phyloP scores from a whole-genome alignment of 2,797 vertebrate genomes.

The Sebastes umbrosus region DNA sequence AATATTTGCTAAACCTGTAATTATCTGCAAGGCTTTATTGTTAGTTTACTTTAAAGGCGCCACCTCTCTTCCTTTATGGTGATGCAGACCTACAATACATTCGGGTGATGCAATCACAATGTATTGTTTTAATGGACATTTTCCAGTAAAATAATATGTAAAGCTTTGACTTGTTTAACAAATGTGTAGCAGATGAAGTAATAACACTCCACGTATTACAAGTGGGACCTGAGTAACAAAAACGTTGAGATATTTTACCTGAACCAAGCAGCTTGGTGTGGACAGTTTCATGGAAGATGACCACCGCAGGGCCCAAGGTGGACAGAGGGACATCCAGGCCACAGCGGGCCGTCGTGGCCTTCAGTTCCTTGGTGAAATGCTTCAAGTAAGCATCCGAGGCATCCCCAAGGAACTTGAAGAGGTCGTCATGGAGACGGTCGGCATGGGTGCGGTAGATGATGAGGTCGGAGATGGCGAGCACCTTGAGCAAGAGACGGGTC shows the following conservation, averaged over 20 bases:
- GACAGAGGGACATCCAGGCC: conserved; percentile 97
- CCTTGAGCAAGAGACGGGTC: conserved; percentile 96
- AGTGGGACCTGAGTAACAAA: background rate
- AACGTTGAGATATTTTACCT: conserved; percentile 45
- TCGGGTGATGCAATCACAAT: background rate
- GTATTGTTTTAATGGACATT: background rate
- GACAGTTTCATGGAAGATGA: conserved; percentile 99
- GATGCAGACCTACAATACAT: background rate
- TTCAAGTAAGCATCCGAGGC: conserved; percentile 97
- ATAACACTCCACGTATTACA: background rate
- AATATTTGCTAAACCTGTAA: conserved; percentile 32
- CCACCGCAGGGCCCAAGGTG: conserved; percentile 95
- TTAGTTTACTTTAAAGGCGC: background rate
- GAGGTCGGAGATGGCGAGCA: conserved; percentile 96
- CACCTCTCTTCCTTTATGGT: fast-evolving
- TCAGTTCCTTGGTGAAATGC: conserved; percentile 98
- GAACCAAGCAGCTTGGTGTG: conserved; percentile 96
- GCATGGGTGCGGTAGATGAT: conserved; percentile 98
- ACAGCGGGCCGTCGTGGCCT: conserved; percentile 95
- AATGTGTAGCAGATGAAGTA: background rate
- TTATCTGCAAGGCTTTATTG: background rate
- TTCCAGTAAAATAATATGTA: background rate
- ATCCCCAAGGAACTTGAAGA: conserved; percentile 98
- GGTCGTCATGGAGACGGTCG: conserved; percentile 96
- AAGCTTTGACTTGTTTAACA: background rate